Evolutionary conservation across 2,797 vertebrate species (phyloP).

Genomic region (Morelia viridis): DNA sequence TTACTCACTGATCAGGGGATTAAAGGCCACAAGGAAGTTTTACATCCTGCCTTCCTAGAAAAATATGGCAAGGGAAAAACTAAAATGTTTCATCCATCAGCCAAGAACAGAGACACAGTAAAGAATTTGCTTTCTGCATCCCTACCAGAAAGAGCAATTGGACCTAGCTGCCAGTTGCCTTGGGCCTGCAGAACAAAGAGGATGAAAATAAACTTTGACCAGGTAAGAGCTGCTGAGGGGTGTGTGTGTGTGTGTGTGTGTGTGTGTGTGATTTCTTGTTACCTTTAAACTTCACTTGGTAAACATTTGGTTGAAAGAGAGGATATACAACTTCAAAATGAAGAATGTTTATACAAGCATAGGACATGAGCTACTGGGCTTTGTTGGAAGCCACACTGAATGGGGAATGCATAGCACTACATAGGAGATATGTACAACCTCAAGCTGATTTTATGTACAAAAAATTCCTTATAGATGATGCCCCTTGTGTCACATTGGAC

Average conservation of each 20-base stretch:
- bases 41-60: background rate
- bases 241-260: background rate
- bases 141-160: background rate
- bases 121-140: background rate
- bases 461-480: background rate
- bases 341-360: background rate
- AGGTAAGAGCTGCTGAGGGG: background rate
- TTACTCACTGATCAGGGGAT: background rate
- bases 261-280: background rate
- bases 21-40: background rate
- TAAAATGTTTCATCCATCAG: background rate
- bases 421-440: background rate
- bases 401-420: background rate
- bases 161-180: background rate
- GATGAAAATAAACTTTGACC: background rate
- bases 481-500: background rate
- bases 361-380: background rate
- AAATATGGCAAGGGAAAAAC: background rate
- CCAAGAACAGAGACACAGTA: background rate
- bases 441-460: background rate
- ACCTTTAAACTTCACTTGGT: background rate
- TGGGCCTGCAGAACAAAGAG: background rate
- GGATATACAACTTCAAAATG: background rate
- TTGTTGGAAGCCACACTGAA: background rate
- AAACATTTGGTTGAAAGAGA: background rate